Evolutionary conservation across 2,888 invertebrate species (phyloP).

Genomic region (Podotricha telesiphe): DNA sequence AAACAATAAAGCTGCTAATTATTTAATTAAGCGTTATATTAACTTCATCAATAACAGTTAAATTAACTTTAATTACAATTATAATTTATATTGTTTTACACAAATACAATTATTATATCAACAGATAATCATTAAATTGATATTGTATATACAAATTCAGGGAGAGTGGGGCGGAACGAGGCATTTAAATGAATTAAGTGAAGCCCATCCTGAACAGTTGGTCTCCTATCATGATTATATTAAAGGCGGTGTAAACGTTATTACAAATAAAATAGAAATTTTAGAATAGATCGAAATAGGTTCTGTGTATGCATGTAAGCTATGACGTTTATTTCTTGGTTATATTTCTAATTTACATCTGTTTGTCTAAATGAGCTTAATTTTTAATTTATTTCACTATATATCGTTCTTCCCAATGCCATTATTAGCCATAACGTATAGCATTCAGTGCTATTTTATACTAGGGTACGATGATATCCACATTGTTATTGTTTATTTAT

Average conservation of each 20-base stretch:
- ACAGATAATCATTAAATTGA: slow-evolving; percentile 20
- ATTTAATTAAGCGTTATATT: background rate
- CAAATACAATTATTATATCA: slow-evolving; percentile 13
- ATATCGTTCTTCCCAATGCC: too few species aligned
- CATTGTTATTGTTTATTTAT: too few species aligned
- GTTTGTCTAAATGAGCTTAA: too few species aligned
- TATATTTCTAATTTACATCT: too few species aligned
- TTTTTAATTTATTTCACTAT: too few species aligned
- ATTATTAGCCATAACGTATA: too few species aligned
- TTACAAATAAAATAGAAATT: background rate
- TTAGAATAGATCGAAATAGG: too few species aligned
- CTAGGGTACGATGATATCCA: too few species aligned
- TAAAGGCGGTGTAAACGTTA: slow-evolving; percentile 19
- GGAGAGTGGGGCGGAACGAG: background rate
- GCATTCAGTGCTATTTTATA: too few species aligned
- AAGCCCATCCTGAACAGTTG: slow-evolving; percentile 31
- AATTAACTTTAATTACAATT: slow-evolving; percentile 21
- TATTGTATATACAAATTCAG: slow-evolving; percentile 7
- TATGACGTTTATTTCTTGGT: too few species aligned
- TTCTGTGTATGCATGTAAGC: too few species aligned
- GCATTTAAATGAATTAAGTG: slow-evolving; percentile 33
- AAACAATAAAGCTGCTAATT: background rate
- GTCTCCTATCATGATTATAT: slow-evolving; percentile 27
- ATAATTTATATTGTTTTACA: slow-evolving; percentile 5
- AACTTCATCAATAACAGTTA: background rate